Evolutionary conservation across 2,797 vertebrate genomes (phyloP).

Genomic region (Pogonophryne albipinna): DNA sequence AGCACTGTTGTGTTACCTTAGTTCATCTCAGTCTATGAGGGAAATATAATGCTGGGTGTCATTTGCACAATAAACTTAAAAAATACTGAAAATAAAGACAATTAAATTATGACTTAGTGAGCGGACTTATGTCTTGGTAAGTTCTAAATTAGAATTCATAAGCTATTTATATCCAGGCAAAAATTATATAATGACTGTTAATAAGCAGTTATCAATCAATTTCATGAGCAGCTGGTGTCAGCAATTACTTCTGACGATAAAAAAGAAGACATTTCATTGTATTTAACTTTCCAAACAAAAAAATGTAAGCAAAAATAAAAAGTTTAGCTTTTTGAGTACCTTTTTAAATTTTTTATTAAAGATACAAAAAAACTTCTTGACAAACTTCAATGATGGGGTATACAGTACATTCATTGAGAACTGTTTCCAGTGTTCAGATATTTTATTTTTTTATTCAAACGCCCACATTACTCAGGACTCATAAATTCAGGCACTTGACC

Average conservation of each 20-base stretch:
- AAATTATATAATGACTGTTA: neutral
- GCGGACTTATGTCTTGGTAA: neutral
- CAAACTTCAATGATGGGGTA: neutral
- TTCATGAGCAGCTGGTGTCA: neutral
- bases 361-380: neutral
- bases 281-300: neutral
- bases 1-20: no score
- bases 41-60: neutral
- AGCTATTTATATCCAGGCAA: neutral
- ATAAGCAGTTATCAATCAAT: no score
- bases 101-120: neutral
- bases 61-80: neutral
- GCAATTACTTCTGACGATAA: neutral
- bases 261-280: neutral
- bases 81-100: neutral
- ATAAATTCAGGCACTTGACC: constrained; percentile 37
- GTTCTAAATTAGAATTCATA: neutral
- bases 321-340: no score
- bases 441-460: constrained; percentile 2
- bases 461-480: constrained; percentile 9
- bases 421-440: neutral
- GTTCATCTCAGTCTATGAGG: neutral
- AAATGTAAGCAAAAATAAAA: neutral
- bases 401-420: neutral
- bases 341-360: neutral